Base-by-base conservation (phyloP, 1,140 invertebrate species). In the Drosophila biarmipes region DNA sequence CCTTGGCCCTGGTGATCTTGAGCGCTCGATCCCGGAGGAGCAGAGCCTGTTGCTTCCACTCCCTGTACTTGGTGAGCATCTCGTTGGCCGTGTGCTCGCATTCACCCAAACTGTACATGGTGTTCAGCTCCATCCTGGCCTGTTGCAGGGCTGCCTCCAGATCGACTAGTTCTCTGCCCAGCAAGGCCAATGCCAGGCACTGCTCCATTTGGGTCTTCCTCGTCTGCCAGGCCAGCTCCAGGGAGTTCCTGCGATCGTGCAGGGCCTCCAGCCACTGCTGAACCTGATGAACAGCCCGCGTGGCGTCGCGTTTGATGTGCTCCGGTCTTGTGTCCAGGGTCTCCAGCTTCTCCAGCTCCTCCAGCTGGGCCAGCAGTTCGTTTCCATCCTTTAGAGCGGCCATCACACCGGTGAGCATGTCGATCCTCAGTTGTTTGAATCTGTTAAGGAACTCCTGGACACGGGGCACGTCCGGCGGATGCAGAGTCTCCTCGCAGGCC, bases 311-410 rank as follows among this genome's bases (percentile, higher is more conserved):
- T 80, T 94, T 94, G 43, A 96, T 95, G 77, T 94, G 93, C 63
- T 95, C 95, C 27, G 96, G 96, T 73, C 96, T 93, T n/a, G 96
- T 96, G 79, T 97, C 96, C 34, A 95, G 91, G 11, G 95, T 95
- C 66, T 95, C 95, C 82, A 95, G 93, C 59, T 94, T 93, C 12
- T 93, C 93, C 58, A 96, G 92, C 91, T 95, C 95, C 68, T 94
- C 94, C 48, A 97, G 91, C 90, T 94, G 93, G 49, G 95, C 95
- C 42, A 98, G 90, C 42, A 98, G 92, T 29, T 93, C 93, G 81
- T 97, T 96, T n/a, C 96, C 96, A 76, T 96, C 94, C 81, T 96
- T 95, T 2, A 98, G 92, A 2, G 96, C 95, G 4, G 93, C 93
- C 95, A 97, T 96, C 2, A 97, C 94, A 4, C 95, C 92, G 67